A percentile compares a stretch with the other conserved stretches of the same genome.
phyloP scores from a whole-genome alignment of 2,888 invertebrate genomes.

The Scaptomyza parva region DNA sequence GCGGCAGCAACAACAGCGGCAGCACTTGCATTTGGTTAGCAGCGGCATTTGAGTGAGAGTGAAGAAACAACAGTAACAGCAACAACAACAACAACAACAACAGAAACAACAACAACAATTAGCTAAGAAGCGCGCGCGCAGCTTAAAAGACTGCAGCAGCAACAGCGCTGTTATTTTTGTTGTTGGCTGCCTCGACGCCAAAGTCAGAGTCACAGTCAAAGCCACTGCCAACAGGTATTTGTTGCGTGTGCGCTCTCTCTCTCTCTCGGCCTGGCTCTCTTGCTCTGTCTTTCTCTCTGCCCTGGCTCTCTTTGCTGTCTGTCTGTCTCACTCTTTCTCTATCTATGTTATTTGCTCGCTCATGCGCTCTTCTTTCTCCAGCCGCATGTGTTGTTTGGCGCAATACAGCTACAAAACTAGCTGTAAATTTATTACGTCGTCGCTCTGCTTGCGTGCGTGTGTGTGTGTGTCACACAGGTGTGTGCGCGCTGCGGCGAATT shows the following conservation, averaged over 20 bases:
- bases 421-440: slow-evolving; percentile 84
- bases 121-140: slow-evolving; percentile 55
- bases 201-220: slow-evolving; percentile 82
- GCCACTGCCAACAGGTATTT: slow-evolving; percentile 76
- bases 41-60: slow-evolving; percentile 78
- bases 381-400: slow-evolving; percentile 45
- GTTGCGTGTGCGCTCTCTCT: slow-evolving; percentile 12
- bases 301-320: slow-evolving; percentile 1
- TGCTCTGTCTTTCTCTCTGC: background rate
- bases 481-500: slow-evolving; percentile 67
- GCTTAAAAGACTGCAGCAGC: slow-evolving; percentile 20
- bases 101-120: slow-evolving; percentile 42
- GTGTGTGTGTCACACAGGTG: slow-evolving; percentile 61
- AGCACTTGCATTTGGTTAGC: slow-evolving; percentile 75
- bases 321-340: no score
- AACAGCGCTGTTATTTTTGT: slow-evolving; percentile 6
- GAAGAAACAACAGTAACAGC: slow-evolving; percentile 62
- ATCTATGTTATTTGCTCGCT: slow-evolving; percentile 8
- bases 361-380: slow-evolving; percentile 23
- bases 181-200: slow-evolving; percentile 43
- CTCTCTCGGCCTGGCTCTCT: slow-evolving; percentile 16
- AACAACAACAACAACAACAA: slow-evolving; percentile 41
- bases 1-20: background rate
- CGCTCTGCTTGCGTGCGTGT: slow-evolving; percentile 29
- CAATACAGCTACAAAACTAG: slow-evolving; percentile 82